Evolutionary conservation across 2,888 invertebrate genomes (phyloP).

Genomic region (Beris chalybata): DNA sequence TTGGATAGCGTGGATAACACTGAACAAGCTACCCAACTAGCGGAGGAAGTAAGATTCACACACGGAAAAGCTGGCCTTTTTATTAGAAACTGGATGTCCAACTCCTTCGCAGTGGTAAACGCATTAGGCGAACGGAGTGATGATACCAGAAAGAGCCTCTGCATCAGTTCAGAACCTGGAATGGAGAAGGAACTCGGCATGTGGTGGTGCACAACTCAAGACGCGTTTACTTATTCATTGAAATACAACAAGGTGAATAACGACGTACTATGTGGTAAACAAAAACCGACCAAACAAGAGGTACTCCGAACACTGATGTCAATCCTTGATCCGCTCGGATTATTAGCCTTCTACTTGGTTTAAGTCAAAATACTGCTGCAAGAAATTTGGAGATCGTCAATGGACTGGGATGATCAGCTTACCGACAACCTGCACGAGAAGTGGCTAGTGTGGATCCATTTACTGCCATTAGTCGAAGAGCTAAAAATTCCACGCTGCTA

Average conservation of each 20-base stretch:
- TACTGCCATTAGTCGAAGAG: constrained; percentile 23
- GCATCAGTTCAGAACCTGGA: constrained; percentile 3
- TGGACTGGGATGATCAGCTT: too few relatives aligned
- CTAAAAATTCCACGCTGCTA: constrained; percentile 36
- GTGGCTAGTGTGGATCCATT: constrained; percentile 31
- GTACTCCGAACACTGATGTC: constrained; percentile 37
- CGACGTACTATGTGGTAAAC: neutral
- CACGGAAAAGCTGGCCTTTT: constrained; percentile 33
- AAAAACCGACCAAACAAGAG: constrained; percentile 37
- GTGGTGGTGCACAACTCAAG: constrained; percentile 36
- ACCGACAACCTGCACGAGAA: too few relatives aligned
- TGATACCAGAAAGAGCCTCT: neutral
- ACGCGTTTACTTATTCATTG: constrained; percentile 34
- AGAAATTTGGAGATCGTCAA: constrained; percentile 36
- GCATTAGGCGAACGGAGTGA: constrained; percentile 30
- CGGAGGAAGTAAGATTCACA: constrained; percentile 24
- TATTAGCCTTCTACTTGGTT: neutral
- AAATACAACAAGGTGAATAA: constrained; percentile 33
- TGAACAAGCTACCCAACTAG: constrained; percentile 7
- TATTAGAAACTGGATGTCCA: constrained; percentile 40
- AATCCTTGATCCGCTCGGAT: too few relatives aligned
- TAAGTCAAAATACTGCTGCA: constrained; percentile 40
- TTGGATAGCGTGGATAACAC: neutral
- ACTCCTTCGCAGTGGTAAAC: constrained; percentile 25
- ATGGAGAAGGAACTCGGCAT: constrained; percentile 37